Conservation (phyloP, 2,797 vertebrate genomes). For the Aplochiton taeniatus region DNA sequence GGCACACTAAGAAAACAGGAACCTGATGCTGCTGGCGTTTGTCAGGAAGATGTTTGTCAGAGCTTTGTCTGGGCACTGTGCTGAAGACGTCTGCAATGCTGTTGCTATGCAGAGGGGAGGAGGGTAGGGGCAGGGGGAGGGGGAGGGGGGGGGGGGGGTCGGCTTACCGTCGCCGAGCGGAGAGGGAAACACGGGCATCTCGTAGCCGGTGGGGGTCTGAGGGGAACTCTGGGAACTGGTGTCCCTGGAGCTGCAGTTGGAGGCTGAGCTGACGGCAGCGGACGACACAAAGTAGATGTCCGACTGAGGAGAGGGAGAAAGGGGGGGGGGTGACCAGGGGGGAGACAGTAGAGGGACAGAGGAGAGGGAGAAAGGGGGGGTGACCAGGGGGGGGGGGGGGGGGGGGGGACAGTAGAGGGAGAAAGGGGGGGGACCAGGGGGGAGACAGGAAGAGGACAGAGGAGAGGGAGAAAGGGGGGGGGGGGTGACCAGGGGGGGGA, state of each 20-base stretch:
- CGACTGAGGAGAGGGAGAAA: conserved; percentile 77
- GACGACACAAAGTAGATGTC: conserved; percentile 96
- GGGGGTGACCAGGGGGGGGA: background rate
- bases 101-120: too few relatives aligned
- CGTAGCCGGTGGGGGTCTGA: conserved; percentile 87
- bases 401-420: background rate
- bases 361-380: background rate
- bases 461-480: background rate
- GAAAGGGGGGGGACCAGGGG: background rate
- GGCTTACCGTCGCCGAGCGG: conserved; percentile 87
- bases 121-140: background rate
- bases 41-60: too few relatives aligned
- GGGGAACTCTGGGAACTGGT: conserved; percentile 89
- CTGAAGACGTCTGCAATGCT: too few relatives aligned
- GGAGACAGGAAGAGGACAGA: background rate
- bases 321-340: conserved; percentile 1
- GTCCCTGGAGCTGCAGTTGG: conserved; percentile 88
- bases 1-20: too few relatives aligned
- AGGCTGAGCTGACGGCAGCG: conserved; percentile 83
- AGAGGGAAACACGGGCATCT: conserved; percentile 85
- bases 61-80: too few relatives aligned
- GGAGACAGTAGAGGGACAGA: conserved; percentile 7
- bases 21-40: too few relatives aligned
- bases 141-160: conserved; percentile 14
- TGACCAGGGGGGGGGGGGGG: background rate